Percentiles rank a stretch among this genome's conserved stretches.
Evolutionary conservation across 2,888 invertebrate genomes (phyloP).

Genomic region (Scelioninae gen. 1): DNA sequence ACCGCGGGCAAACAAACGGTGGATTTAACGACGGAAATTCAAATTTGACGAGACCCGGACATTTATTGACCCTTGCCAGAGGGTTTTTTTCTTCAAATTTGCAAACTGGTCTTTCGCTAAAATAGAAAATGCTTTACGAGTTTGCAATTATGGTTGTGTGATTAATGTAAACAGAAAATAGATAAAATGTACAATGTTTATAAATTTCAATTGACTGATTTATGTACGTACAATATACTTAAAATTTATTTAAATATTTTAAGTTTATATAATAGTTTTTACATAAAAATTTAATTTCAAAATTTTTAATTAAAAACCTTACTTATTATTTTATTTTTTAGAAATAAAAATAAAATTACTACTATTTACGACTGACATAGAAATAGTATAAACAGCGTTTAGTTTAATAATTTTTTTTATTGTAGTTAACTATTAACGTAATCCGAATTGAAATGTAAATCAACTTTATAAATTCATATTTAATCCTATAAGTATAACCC

Average conservation of each 20-base stretch:
- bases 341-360: too few species aligned
- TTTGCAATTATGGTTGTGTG: constrained; percentile 15
- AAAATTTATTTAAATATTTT: neutral
- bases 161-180: constrained; percentile 30
- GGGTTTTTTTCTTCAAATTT: constrained; percentile 28
- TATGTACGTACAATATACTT: neutral
- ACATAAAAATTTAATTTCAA: too few species aligned
- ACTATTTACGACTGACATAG: too few species aligned
- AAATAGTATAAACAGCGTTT: too few species aligned
- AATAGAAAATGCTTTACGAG: constrained; percentile 19
- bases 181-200: neutral
- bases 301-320: too few species aligned
- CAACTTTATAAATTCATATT: neutral
- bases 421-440: too few species aligned
- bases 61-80: constrained; percentile 34
- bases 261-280: too few species aligned
- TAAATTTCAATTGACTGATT: neutral
- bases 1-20: constrained; percentile 62
- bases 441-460: too few species aligned
- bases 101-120: constrained; percentile 24
- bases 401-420: too few species aligned
- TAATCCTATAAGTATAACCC: neutral
- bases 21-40: constrained; percentile 61
- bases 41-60: constrained; percentile 49
- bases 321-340: too few species aligned